Percentiles rank a stretch among this genome's conserved stretches.
phyloP scores from a whole-genome alignment of 2,113 vertebrate species.

The Callipepla squamata region DNA sequence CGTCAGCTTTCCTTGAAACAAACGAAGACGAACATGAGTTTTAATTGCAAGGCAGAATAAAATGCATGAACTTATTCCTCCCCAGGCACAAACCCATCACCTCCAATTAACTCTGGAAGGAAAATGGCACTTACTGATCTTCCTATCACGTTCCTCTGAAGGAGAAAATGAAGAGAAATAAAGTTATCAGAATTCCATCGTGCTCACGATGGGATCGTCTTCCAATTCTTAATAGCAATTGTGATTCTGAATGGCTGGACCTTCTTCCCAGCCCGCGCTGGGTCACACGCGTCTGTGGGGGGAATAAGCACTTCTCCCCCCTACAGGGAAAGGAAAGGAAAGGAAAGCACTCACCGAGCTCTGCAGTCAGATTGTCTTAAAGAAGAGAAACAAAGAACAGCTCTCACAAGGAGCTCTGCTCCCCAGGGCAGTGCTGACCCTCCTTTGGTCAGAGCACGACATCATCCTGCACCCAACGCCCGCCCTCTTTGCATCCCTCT shows the following conservation, averaged over 20 bases:
- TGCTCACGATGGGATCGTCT: neutral
- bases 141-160: neutral
- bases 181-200: neutral
- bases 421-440: accelerated
- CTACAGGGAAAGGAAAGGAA: no score
- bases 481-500: accelerated
- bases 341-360: neutral
- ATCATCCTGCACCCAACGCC: accelerated
- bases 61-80: neutral
- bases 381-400: neutral
- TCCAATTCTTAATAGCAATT: neutral
- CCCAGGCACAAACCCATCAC: no score
- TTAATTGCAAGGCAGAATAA: no score
- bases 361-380: neutral
- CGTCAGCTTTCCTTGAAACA: neutral
- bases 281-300: accelerated
- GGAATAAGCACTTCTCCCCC: neutral
- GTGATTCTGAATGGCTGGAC: neutral
- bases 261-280: neutral
- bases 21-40: neutral
- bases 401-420: neutral
- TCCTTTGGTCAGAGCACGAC: no score
- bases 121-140: neutral
- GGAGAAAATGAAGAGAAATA: neutral
- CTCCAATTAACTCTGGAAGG: accelerated